These are phyloP conservation scores for Nautilus pompilius DNA, from an alignment of 1,140 invertebrate genomes.

Conservation along the genomic window DNA sequence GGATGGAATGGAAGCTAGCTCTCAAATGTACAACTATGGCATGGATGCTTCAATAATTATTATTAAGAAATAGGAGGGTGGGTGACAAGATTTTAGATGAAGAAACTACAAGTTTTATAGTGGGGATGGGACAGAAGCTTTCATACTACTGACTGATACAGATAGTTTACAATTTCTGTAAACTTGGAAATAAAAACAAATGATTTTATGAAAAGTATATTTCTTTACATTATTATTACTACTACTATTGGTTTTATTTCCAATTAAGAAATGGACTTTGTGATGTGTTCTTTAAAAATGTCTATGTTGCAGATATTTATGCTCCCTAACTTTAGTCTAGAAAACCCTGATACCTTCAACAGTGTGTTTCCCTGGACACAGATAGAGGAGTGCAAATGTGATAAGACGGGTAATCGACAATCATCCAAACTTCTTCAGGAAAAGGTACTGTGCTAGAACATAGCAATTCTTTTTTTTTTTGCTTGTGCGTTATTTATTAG, in stretches of 20 bases:
- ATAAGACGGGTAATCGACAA: conserved; percentile 21
- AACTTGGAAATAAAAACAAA: too few relatives aligned
- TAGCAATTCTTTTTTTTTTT: conserved; percentile 1
- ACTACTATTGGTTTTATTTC: conserved; percentile 11
- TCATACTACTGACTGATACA: too few relatives aligned
- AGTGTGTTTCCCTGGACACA: conserved; percentile 73
- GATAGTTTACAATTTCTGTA: too few relatives aligned
- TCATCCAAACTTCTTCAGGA: conserved; percentile 64
- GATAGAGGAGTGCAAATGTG: conserved; percentile 36
- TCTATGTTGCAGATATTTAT: conserved; percentile 76
- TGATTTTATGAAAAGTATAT: conserved; percentile 1
- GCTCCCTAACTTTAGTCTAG: conserved; percentile 75
- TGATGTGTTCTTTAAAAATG: too few relatives aligned
- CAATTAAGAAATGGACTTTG: too few relatives aligned
- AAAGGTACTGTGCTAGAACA: conserved; percentile 56
- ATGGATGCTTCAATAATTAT: too few relatives aligned
- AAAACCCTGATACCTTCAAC: conserved; percentile 78
- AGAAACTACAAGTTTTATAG: too few relatives aligned
- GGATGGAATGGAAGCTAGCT: too few relatives aligned
- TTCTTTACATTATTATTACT: background rate
- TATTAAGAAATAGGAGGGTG: too few relatives aligned
- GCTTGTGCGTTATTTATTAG: background rate
- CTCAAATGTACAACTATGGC: too few relatives aligned
- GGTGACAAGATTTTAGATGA: too few relatives aligned
- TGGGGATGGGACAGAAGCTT: too few relatives aligned